These are phyloP conservation scores for Zaprionus tsacasi DNA, from an alignment of 1,140 invertebrate genomes.

Conservation along the genomic window DNA sequence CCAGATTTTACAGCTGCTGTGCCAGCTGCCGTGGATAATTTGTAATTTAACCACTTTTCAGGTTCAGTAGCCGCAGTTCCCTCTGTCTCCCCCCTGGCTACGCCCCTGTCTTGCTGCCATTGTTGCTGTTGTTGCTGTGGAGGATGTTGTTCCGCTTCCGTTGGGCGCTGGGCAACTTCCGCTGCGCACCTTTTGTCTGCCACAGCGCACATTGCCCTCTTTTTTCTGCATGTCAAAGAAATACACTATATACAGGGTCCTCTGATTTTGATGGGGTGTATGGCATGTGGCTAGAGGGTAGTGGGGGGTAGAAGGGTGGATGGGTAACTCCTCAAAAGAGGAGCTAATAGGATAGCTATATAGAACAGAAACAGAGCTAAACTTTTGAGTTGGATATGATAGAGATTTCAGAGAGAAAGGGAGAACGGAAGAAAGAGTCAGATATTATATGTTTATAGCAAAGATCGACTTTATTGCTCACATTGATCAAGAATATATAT, in stretches of 20 bases:
- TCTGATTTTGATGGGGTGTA: not conserved
- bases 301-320: not conserved
- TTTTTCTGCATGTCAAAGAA: not conserved
- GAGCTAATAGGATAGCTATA: not conserved
- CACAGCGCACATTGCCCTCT: conserved; percentile 18
- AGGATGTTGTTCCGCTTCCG: conserved; percentile 61
- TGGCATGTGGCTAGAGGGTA: not conserved
- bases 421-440: not conserved
- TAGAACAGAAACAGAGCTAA: not conserved
- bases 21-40: conserved; percentile 82
- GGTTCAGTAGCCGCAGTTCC: conserved; percentile 74
- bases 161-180: conserved; percentile 55
- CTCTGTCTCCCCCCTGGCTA: not conserved
- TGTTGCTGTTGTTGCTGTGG: not conserved
- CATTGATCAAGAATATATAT: too few species aligned
- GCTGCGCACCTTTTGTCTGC: conserved; percentile 44
- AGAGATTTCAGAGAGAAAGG: too few species aligned
- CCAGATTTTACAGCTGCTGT: conserved; percentile 30
- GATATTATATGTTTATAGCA: too few species aligned
- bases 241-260: conserved; percentile 21
- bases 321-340: not conserved
- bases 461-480: too few species aligned
- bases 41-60: conserved; percentile 84
- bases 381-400: too few species aligned
- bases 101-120: conserved; percentile 9